These are phyloP conservation scores for Globodera rostochiensis DNA, from an alignment of 1,140 invertebrate species.

Conservation along the genomic window DNA sequence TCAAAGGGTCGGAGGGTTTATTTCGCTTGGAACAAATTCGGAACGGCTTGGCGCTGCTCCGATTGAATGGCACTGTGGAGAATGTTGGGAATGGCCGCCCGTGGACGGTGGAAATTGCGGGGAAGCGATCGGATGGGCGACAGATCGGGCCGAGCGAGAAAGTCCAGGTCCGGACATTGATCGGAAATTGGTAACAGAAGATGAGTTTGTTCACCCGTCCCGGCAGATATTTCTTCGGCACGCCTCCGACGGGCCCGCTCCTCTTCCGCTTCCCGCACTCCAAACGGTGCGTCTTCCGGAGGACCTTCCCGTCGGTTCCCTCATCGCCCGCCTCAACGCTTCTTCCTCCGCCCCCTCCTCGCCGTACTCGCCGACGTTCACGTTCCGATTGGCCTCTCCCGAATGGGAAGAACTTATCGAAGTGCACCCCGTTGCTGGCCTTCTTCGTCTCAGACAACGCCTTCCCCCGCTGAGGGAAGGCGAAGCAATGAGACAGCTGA, in stretches of 20 bases:
- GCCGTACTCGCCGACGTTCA: not conserved
- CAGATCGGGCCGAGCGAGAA: not conserved
- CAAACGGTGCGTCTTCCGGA: not conserved
- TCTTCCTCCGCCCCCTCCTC: not conserved
- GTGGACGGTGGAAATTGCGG: constrained; percentile 7
- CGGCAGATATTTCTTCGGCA: not conserved
- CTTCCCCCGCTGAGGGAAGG: not conserved
- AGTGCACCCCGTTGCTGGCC: not conserved
- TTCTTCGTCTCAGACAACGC: not conserved
- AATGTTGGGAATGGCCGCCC: not conserved
- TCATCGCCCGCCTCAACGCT: not conserved
- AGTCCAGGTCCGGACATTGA: not conserved
- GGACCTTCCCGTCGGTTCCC: not conserved
- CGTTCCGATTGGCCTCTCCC: not conserved
- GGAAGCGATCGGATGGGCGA: not conserved
- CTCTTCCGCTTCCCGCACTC: not conserved
- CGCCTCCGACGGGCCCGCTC: not conserved
- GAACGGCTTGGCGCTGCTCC: constrained; percentile 7
- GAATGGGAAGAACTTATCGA: not conserved
- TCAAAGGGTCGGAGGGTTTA: not conserved
- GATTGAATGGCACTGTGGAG: not conserved
- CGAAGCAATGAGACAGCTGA: not conserved
- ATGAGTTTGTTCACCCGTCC: too few species aligned
- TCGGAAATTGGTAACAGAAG: not conserved
- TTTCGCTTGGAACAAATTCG: constrained; percentile 11